These are phyloP conservation scores for Parnassius glacialis DNA, from an alignment of 2,888 invertebrate genomes.

Conservation along the genomic window DNA sequence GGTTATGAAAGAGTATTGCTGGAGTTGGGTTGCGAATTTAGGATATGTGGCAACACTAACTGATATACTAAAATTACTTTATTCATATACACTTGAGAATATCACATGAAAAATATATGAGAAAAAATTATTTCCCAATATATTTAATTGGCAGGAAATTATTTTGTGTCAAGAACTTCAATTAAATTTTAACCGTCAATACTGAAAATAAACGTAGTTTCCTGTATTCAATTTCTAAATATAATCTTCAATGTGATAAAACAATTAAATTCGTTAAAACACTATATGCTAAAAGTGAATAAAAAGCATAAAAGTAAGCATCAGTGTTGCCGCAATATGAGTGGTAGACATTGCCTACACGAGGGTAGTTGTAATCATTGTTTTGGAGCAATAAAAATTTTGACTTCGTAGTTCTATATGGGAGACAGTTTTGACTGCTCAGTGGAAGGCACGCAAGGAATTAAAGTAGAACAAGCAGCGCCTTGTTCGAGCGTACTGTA, in stretches of 20 bases:
- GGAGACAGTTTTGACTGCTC: conserved; percentile 67
- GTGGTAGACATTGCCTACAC: not conserved
- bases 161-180: too few relatives aligned
- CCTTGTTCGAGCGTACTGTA: conserved; percentile 43
- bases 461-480: conserved; percentile 61
- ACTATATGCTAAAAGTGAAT: too few relatives aligned
- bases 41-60: conserved; percentile 16
- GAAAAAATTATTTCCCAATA: too few relatives aligned
- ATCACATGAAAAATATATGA: not conserved
- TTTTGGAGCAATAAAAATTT: conserved; percentile 55
- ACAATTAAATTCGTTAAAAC: too few relatives aligned
- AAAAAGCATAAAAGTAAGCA: too few relatives aligned
- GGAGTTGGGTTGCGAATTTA: conserved; percentile 17
- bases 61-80: not conserved
- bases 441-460: conserved; percentile 73
- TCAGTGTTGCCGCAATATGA: conserved; percentile 15
- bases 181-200: too few relatives aligned
- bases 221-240: too few relatives aligned
- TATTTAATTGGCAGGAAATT: too few relatives aligned
- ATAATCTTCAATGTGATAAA: too few relatives aligned
- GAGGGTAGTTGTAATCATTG: conserved; percentile 29
- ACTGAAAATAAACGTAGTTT: too few relatives aligned
- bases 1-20: not conserved
- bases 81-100: not conserved
- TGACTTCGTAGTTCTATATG: conserved; percentile 41